Evolutionary conservation across 2,113 vertebrate species (phyloP).

Genomic region (Vidua chalybeata): DNA sequence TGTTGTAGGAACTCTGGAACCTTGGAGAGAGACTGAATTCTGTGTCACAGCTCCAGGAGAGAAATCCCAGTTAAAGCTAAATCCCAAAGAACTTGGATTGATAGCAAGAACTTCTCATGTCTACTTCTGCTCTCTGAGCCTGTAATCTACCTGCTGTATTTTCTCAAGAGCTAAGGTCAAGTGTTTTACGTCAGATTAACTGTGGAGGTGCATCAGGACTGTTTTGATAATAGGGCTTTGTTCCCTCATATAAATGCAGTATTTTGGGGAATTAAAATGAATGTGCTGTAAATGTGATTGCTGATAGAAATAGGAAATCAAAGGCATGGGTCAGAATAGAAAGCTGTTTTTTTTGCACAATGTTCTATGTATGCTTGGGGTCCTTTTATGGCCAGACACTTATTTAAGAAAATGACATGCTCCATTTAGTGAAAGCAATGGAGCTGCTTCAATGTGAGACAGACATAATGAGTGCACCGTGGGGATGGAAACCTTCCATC

Average conservation of each 20-base stretch:
- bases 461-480: not conserved
- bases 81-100: not conserved
- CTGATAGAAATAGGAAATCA: slow-evolving; percentile 39
- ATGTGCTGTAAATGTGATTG: slow-evolving; percentile 8
- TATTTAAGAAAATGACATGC: slow-evolving; percentile 7
- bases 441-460: not conserved
- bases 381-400: not conserved
- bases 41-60: not conserved
- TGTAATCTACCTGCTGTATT: not conserved
- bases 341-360: not conserved
- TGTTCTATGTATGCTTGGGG: not conserved
- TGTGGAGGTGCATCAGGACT: not conserved
- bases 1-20: not conserved
- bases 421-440: slow-evolving; percentile 31
- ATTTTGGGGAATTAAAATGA: not conserved
- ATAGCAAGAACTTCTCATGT: not conserved
- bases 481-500: not conserved
- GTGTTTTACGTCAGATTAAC: not conserved
- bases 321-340: not conserved
- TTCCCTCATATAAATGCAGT: not conserved
- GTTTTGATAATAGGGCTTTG: not conserved
- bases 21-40: not conserved
- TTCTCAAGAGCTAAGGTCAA: not conserved
- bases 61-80: not conserved
- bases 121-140: not conserved